Evolutionary conservation across 2,113 vertebrate species (phyloP).

Genomic region (Rhabdomys dilectus): DNA sequence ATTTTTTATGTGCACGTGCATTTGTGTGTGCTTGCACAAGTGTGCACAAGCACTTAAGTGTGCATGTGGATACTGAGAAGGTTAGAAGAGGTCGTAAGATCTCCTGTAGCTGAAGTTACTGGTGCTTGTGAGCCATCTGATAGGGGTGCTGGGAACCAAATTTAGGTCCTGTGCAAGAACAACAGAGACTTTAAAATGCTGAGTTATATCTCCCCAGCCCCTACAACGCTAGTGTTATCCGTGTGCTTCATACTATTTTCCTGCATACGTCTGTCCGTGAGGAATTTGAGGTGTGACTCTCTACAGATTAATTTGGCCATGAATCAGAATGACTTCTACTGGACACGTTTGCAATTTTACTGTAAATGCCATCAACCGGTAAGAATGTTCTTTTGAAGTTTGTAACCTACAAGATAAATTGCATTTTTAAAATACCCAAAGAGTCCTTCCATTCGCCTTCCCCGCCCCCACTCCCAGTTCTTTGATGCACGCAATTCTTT

Average conservation of each 20-base stretch:
- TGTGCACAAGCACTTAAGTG: background rate
- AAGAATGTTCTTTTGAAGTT: conserved; percentile 67
- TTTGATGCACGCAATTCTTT: conserved; percentile 78
- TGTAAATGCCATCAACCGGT: conserved; percentile 32
- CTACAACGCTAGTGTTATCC: background rate
- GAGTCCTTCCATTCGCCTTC: background rate
- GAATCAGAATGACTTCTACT: conserved; percentile 13
- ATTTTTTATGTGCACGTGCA: background rate
- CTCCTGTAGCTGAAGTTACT: too few species aligned
- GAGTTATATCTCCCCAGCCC: background rate
- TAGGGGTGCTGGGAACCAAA: background rate
- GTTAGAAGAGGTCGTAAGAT: background rate
- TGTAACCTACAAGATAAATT: conserved; percentile 68
- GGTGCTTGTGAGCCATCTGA: too few species aligned
- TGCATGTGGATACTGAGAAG: too few species aligned
- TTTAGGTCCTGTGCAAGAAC: background rate
- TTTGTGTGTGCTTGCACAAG: background rate
- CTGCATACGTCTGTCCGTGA: background rate
- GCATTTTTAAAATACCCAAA: conserved; percentile 72
- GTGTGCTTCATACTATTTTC: background rate
- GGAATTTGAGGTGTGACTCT: background rate
- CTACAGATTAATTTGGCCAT: background rate
- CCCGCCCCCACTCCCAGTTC: background rate
- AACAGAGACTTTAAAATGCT: background rate
- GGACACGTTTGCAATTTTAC: conserved; percentile 27